Evolutionary conservation across 2,797 vertebrate species (phyloP).

Genomic region (Enteromius unitaeniatus): DNA sequence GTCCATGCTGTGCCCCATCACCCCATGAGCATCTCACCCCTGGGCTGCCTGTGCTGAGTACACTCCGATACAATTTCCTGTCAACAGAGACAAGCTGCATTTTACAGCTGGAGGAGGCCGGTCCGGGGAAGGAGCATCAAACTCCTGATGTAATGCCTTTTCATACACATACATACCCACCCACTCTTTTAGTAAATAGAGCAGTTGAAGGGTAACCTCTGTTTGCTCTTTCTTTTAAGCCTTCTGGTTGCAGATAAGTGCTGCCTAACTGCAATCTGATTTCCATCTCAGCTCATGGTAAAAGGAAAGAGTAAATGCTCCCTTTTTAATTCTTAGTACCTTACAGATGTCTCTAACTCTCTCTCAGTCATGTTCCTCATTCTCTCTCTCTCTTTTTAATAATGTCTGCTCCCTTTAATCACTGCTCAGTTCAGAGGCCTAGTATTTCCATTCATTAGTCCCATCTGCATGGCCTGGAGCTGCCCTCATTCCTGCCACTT

Average conservation of each 20-base stretch:
- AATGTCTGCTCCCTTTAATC: slow-evolving; percentile 71
- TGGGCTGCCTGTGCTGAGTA: slow-evolving; percentile 63
- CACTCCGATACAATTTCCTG: slow-evolving; percentile 46
- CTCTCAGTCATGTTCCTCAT: not conserved
- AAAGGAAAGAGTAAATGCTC: slow-evolving; percentile 56
- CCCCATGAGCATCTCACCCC: slow-evolving; percentile 10
- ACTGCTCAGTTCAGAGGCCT: slow-evolving; percentile 66
- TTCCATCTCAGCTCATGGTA: slow-evolving; percentile 53
- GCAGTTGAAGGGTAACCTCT: slow-evolving; percentile 12
- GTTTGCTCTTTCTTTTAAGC: slow-evolving; percentile 15
- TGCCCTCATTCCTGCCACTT: slow-evolving; percentile 64
- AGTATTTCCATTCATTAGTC: slow-evolving; percentile 75
- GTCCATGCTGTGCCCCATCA: not conserved
- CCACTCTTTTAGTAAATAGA: slow-evolving; percentile 11
- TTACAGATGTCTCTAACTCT: slow-evolving; percentile 59
- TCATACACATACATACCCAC: slow-evolving; percentile 41
- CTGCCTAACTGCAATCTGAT: slow-evolving; percentile 47
- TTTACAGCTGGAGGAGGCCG: slow-evolving; percentile 56
- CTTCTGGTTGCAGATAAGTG: slow-evolving; percentile 33
- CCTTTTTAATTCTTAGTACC: slow-evolving; percentile 18
- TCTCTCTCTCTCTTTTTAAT: slow-evolving; percentile 53
- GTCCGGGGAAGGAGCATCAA: slow-evolving; percentile 6
- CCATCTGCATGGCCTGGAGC: slow-evolving; percentile 67
- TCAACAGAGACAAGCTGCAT: slow-evolving; percentile 56
- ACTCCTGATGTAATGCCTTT: slow-evolving; percentile 24